Conservation (phyloP, 2,888 invertebrate species). For the Volucella inflata region DNA sequence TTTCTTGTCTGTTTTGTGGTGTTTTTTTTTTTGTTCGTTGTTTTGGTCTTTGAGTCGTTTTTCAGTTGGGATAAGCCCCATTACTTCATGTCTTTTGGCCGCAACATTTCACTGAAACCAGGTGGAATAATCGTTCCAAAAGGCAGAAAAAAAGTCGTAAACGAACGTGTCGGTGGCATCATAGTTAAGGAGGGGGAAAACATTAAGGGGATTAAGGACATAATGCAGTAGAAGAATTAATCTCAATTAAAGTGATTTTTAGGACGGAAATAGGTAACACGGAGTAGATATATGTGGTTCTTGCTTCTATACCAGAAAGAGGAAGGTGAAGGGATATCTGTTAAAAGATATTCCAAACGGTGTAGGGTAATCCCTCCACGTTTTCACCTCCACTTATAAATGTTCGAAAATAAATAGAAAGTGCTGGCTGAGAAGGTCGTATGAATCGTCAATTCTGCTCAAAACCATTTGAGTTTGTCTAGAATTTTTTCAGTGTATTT, state of each 20-base stretch:
- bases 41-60: not conserved
- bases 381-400: too few species aligned
- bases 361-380: too few species aligned
- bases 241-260: conserved; percentile 49
- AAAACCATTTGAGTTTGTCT: too few species aligned
- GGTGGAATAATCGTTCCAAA: not conserved
- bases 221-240: conserved; percentile 34
- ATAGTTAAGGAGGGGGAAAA: not conserved
- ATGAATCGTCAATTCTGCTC: too few species aligned
- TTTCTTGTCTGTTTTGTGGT: not conserved
- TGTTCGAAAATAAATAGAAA: too few species aligned
- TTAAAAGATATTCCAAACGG: too few species aligned
- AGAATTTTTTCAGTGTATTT: too few species aligned
- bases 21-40: not conserved
- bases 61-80: not conserved
- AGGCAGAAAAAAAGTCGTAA: conserved; percentile 13
- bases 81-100: conserved; percentile 34
- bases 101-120: conserved; percentile 22
- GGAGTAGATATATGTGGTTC: not conserved
- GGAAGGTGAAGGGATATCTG: too few species aligned
- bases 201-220: conserved; percentile 23
- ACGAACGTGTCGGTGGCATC: not conserved
- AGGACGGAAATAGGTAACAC: not conserved
- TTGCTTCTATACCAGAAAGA: too few species aligned
- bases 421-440: too few species aligned